Evolutionary conservation across 2,888 invertebrate genomes (phyloP).

Genomic region (Melieria picta): DNA sequence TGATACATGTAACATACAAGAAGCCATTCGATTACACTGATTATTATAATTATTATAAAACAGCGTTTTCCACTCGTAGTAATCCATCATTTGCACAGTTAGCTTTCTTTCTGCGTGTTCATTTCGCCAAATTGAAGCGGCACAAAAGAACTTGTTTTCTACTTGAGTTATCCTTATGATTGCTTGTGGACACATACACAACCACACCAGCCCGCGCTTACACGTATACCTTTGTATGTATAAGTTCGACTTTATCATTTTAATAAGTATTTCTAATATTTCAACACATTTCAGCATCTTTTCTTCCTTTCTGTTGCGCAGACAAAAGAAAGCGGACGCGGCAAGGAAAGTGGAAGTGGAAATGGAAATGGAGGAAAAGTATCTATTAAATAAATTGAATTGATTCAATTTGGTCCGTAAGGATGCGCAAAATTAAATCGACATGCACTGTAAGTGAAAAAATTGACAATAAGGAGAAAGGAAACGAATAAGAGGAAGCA

Average conservation of each 20-base stretch:
- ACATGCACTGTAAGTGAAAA: conserved; percentile 40
- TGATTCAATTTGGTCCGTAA: conserved; percentile 47
- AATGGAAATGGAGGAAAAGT: conserved; percentile 8
- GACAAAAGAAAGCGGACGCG: conserved; percentile 16
- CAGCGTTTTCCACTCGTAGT: no score
- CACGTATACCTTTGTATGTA: neutral
- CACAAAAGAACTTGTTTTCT: conserved; percentile 56
- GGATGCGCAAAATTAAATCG: conserved; percentile 49
- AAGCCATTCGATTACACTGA: no score
- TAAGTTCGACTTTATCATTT: conserved; percentile 13
- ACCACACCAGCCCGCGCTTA: neutral
- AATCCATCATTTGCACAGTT: no score
- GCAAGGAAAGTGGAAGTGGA: neutral
- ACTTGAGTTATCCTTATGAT: conserved; percentile 55
- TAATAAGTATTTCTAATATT: conserved; percentile 31
- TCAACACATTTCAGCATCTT: conserved; percentile 12
- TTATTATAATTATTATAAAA: no score
- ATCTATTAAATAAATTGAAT: conserved; percentile 45
- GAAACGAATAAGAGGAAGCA: neutral
- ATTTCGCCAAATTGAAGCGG: conserved; percentile 40
- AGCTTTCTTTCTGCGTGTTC: no score
- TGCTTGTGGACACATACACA: conserved; percentile 42
- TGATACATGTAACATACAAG: no score
- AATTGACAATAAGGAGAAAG: conserved; percentile 12
- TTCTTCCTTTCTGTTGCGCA: neutral